Base-by-base conservation (phyloP, 2,797 vertebrate genomes). In the Melanotaenia parkinsoni region DNA sequence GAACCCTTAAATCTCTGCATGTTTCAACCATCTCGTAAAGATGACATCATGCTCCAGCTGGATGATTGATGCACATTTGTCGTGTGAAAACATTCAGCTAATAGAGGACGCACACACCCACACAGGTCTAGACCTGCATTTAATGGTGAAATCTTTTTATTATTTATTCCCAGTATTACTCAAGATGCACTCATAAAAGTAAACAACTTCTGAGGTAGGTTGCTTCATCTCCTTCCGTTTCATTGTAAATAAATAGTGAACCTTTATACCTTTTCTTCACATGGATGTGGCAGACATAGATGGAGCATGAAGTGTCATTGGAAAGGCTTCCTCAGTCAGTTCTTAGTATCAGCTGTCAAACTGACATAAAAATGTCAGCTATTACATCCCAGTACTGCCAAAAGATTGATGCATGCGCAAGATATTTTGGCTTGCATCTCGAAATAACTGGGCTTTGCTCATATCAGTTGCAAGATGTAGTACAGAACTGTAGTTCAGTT, bases 1-100 rank as follows among this genome's bases (percentile, higher is more conserved):
- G 8, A 30, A 4, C 16, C 20, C 5, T 33, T 51, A 20, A 77
- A 61, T 81, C 62, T 32, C 26, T 20, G 2, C 72, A 22, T 67
- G 78, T 67, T 26, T 33, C 35, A 40, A 61, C 62, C 4, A 1
- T 56, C 68, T 73, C n/a, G 2, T 59, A 61, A 59, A 61, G 35
- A 56, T 72, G 81, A 87, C 72, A n/a, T 80, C 67, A 70, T 57
- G 20, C 58, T 51, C 5, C 43, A 2, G 64, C 30, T 38, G 53
- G 28, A 28, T 76, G 84, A 85, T 54, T 82, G 83, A 80, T 79
- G 64, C 1, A 0, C 56, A 63, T 67, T 53, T 77, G 66, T 66
- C 47, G 6, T 74, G 80, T 66, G 51, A 82, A 70, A 47, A 69
- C 32, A n/a, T 63, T 57, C 11, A 66, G 53, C 26, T 37, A 12